Base-by-base conservation (phyloP, 2,888 invertebrate genomes). In the Epinotia demarniana region DNA sequence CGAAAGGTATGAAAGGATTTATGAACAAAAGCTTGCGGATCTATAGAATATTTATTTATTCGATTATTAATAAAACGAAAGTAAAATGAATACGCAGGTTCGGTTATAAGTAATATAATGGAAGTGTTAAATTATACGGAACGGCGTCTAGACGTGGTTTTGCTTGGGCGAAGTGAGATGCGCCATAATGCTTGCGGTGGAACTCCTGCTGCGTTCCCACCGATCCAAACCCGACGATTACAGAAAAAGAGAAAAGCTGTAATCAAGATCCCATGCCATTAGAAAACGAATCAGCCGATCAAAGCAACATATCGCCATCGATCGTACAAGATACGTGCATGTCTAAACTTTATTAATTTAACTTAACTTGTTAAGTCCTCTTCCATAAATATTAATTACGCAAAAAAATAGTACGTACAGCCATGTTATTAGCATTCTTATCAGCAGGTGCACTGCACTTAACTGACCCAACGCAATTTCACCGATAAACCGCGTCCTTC, bases 201-300 rank as follows among this genome's bases (percentile, higher is more conserved):
- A 84, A 83, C 88, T 85, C 92, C 90, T 89, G 90, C 90, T 88
- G 91, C 76, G 90, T 92, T 91, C 92, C 89, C 91, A 92, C 89
- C 84, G 89, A 83, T 84, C 82, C 85, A 80, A 87, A 84, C 84
- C 83, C 79, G 87, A 85, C 86, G 85, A 85, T 85, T 84, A 85
- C 79, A 82, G 81, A 80, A 84, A 86, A 84, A 86, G 81, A 81
- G 71, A 76, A 76, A 77, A 80, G 83, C 80, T 84, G 83, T 86
- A 87, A 89, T 86, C 84, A 87, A 87, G 84, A 83, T 79, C 82
- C 82, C 80, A 53, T 19, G 77, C 61, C 62, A 81, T 82, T 80
- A 80, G 78, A 81, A 81, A 80, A 80, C 77, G 77, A 81, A 80
- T 79, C 78, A 78, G 70, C 82, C 81, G 79, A 80, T 78, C 80